Evolutionary conservation across 2,113 vertebrate species (phyloP).

Genomic region (Lepidothrix coronata): DNA sequence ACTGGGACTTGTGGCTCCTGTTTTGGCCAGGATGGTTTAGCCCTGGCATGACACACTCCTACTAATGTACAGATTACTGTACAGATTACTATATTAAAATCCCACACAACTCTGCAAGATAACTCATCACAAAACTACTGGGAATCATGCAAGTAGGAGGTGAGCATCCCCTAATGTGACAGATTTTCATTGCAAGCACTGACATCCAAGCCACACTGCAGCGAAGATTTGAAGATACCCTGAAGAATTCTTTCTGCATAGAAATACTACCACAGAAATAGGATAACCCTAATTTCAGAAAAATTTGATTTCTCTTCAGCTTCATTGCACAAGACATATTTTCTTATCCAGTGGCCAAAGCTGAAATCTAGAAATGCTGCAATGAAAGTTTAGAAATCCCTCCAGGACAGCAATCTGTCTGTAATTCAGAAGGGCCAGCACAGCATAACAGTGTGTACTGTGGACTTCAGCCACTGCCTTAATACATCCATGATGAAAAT

Average conservation of each 20-base stretch:
- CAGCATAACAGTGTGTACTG: not conserved
- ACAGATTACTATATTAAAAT: constrained; percentile 27
- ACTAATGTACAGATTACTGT: constrained; percentile 7
- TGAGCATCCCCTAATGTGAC: not conserved
- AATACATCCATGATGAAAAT: not conserved
- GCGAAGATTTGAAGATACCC: not conserved
- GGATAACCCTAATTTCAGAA: constrained; percentile 3
- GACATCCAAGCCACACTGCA: not conserved
- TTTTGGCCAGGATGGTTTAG: not conserved
- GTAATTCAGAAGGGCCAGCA: not conserved
- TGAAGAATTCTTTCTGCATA: not conserved
- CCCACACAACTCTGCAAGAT: not conserved
- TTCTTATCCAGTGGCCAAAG: not conserved
- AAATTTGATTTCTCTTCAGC: not conserved
- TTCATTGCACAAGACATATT: not conserved
- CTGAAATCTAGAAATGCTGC: not conserved
- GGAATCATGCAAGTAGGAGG: constrained; percentile 23
- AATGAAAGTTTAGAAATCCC: constrained; percentile 15
- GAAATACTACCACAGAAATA: not conserved
- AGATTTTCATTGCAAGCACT: not conserved
- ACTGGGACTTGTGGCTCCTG: constrained; percentile 17
- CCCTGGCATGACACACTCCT: not conserved
- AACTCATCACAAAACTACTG: constrained; percentile 20
- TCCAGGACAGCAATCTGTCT: not conserved
- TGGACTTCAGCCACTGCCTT: not conserved